Evolutionary conservation across 2,797 vertebrate genomes (phyloP).

Genomic region (Hydrophis major): DNA sequence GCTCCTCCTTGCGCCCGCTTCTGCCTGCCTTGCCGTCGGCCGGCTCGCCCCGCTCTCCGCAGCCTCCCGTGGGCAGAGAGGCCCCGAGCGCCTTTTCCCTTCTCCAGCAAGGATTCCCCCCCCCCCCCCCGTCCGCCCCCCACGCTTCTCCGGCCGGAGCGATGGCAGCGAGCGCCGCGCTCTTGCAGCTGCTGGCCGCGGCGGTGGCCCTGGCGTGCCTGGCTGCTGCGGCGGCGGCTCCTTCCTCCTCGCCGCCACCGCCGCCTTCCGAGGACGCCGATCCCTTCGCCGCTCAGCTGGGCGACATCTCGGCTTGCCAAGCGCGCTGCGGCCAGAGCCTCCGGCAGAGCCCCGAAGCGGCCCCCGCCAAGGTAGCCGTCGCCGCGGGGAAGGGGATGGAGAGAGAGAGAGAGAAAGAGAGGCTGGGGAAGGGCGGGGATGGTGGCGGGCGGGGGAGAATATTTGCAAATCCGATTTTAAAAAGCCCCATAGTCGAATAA

Average conservation of each 20-base stretch:
- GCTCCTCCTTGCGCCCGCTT: constrained; percentile 21
- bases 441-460: too few relatives aligned
- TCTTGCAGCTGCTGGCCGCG: constrained; percentile 23
- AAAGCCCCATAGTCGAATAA: background rate
- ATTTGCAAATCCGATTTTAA: background rate
- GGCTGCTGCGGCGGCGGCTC: background rate
- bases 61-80: constrained; percentile 38
- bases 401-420: too few relatives aligned
- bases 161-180: constrained; percentile 16
- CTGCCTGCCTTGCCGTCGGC: background rate
- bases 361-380: background rate
- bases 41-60: background rate
- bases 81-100: constrained; percentile 69
- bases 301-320: constrained; percentile 89
- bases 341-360: constrained; percentile 63
- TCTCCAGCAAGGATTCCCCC: constrained; percentile 55
- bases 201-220: constrained; percentile 8
- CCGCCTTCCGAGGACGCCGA: constrained; percentile 66
- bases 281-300: constrained; percentile 85
- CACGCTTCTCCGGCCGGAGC: constrained; percentile 68
- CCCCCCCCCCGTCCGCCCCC: constrained; percentile 42
- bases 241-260: constrained; percentile 58
- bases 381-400: background rate
- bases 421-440: background rate
- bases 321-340: constrained; percentile 83